A percentile compares a stretch with the other conserved stretches of the same genome.
Conservation (phyloP, 1,140 invertebrate species). For the Tribolium castaneum region DNA sequence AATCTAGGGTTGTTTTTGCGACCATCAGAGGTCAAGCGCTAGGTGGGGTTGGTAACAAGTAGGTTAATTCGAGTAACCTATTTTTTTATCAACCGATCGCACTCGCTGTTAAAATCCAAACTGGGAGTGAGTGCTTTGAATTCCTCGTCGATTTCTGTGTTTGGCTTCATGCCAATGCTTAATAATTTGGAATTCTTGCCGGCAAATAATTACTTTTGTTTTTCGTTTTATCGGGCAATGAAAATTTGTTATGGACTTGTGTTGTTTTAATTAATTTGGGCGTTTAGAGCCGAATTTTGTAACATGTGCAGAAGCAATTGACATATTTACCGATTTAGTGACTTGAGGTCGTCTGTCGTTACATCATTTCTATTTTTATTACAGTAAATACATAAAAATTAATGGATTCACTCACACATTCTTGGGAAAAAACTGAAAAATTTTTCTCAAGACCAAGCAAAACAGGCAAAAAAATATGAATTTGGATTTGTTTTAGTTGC, state of each 20-base stretch:
- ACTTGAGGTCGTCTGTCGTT: conserved; percentile 2
- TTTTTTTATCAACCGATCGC: conserved; percentile 6
- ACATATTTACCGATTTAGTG: not conserved
- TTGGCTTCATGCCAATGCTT: conserved; percentile 8
- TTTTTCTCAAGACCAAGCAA: no score
- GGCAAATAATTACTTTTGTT: no score
- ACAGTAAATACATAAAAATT: conserved; percentile 1
- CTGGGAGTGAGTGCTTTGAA: not conserved
- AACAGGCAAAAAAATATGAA: no score
- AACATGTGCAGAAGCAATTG: no score
- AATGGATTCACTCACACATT: not conserved
- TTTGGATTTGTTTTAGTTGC: no score
- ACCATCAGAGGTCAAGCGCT: no score
- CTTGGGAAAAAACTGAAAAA: not conserved
- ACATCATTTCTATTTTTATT: conserved; percentile 21
- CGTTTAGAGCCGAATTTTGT: no score
- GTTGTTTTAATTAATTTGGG: no score
- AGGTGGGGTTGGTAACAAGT: conserved; percentile 15
- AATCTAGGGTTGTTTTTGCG: not conserved
- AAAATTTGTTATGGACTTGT: no score
- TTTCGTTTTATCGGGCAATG: no score
- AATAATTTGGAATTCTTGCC: not conserved
- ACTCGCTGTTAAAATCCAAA: not conserved
- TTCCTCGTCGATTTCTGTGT: not conserved
- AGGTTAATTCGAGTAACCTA: conserved; percentile 17